Conservation (phyloP, 2,888 invertebrate genomes). For the Parascotia fuliginaria region DNA sequence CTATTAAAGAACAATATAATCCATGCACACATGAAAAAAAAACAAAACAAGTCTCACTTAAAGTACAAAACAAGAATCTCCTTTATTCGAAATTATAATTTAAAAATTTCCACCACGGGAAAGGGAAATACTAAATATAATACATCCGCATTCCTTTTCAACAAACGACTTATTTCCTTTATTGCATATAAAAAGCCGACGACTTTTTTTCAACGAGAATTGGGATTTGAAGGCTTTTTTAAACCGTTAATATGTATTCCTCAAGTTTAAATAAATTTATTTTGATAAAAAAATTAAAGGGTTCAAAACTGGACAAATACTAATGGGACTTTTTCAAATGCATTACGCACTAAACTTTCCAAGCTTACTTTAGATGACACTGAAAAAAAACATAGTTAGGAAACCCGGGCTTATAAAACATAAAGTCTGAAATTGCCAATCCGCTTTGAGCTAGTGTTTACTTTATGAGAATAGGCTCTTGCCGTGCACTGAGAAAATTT, state of each 20-base stretch:
- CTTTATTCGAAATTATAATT: slow-evolving; percentile 9
- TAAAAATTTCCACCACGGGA: slow-evolving; percentile 13
- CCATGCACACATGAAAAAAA: not conserved
- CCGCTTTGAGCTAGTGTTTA: too few species aligned
- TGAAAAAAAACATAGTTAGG: too few species aligned
- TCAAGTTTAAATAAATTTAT: slow-evolving; percentile 33
- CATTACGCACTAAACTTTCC: too few species aligned
- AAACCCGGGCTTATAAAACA: too few species aligned
- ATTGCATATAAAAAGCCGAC: slow-evolving; percentile 33
- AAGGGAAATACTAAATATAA: slow-evolving; percentile 37
- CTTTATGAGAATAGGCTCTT: too few species aligned
- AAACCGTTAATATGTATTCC: slow-evolving; percentile 33
- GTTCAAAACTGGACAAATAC: too few species aligned
- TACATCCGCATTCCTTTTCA: slow-evolving; percentile 34
- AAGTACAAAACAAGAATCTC: slow-evolving; percentile 2
- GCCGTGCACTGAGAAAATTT: too few species aligned
- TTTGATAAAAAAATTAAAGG: too few species aligned
- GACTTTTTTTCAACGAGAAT: slow-evolving; percentile 30
- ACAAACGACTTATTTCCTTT: slow-evolving; percentile 45
- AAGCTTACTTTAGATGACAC: too few species aligned
- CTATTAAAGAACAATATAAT: too few species aligned
- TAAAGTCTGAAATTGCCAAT: too few species aligned
- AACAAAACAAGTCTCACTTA: slow-evolving; percentile 2
- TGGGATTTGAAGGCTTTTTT: slow-evolving; percentile 17
- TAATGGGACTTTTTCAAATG: too few species aligned